phyloP scores from a whole-genome alignment of 2,113 vertebrate species.

The Micronycteris hirsuta region DNA sequence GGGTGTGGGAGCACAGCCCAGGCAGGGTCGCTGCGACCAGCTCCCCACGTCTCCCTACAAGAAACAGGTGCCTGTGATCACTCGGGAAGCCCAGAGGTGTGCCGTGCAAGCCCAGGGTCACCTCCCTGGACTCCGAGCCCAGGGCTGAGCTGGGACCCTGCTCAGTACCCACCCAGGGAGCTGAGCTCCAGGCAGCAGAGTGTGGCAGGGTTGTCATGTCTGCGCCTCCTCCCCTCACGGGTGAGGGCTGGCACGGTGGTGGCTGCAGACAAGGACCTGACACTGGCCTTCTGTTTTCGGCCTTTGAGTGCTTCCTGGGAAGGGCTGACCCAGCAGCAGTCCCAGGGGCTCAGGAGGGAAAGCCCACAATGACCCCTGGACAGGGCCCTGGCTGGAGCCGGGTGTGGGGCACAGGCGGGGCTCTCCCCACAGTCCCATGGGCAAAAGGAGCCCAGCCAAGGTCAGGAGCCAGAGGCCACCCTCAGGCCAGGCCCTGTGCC shows the following conservation, averaged over 20 bases:
- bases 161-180: neutral
- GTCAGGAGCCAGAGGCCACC: neutral
- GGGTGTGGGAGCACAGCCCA: neutral
- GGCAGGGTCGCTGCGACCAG: neutral
- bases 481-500: neutral
- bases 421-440: neutral
- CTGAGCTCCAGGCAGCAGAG: neutral
- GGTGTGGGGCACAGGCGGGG: neutral
- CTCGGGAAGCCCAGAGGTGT: neutral
- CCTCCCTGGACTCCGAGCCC: neutral
- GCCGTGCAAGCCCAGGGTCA: accelerated
- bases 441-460: neutral
- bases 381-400: neutral
- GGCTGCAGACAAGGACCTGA: neutral
- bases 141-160: neutral
- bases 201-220: too few species aligned
- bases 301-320: neutral
- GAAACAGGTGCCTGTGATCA: too few species aligned
- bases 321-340: neutral
- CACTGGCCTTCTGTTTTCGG: neutral
- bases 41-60: accelerated
- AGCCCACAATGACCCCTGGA: neutral
- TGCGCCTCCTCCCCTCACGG: neutral
- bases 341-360: neutral
- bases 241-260: accelerated